A percentile compares a stretch with the other conserved stretches of the same genome.
phyloP scores from a whole-genome alignment of 1,140 invertebrate genomes.

The Oedothorax gibbosus region DNA sequence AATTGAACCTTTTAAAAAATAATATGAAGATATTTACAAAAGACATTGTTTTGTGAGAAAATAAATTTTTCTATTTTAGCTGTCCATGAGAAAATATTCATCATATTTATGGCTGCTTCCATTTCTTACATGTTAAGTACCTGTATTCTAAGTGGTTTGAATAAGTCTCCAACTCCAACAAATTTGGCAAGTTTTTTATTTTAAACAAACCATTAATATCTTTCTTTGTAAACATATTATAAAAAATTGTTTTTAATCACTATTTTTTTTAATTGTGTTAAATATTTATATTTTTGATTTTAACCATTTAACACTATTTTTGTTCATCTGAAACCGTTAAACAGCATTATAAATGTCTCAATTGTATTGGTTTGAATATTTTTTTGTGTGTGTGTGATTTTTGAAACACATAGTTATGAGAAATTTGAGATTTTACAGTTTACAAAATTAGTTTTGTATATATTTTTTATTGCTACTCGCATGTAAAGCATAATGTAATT shows the following conservation, averaged over 20 bases:
- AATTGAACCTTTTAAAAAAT: no score
- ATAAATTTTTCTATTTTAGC: constrained; percentile 74
- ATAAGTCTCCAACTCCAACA: constrained; percentile 41
- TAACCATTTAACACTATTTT: neutral
- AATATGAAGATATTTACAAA: no score
- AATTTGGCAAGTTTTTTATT: constrained; percentile 40
- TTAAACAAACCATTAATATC: neutral
- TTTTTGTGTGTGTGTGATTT: neutral
- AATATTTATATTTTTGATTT: neutral
- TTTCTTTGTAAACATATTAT: neutral
- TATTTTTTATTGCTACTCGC: neutral
- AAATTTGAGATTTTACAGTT: no score
- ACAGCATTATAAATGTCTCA: no score
- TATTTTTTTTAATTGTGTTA: neutral
- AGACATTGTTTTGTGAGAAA: neutral
- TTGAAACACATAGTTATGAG: neutral
- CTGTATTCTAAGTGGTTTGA: constrained; percentile 71
- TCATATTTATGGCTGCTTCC: constrained; percentile 89
- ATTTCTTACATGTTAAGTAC: constrained; percentile 84
- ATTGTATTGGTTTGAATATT: no score
- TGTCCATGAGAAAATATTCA: constrained; percentile 92
- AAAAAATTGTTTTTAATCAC: neutral
- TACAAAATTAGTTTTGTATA: neutral
- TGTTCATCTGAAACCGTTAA: neutral
- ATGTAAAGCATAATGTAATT: neutral